Evolutionary conservation across 2,888 invertebrate genomes (phyloP), one percentile per base, ranked within the genome.

Genomic region (Eledona agricola): DNA sequence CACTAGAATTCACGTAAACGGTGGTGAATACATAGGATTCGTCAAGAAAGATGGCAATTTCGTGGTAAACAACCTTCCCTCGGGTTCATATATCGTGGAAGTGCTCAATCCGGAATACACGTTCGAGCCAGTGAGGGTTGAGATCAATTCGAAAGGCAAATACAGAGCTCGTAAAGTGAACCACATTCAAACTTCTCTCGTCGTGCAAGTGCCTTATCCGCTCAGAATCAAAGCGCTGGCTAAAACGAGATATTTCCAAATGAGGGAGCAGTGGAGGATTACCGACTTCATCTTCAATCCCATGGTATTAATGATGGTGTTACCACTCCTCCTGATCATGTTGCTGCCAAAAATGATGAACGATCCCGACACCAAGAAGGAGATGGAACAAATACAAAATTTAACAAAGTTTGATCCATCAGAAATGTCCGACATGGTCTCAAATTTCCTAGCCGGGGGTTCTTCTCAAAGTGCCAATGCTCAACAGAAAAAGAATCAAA

Each of bases 231-330:
- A 93, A 70, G 86, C 94, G 0, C 71, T 90, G 10, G 88, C 90
- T 6, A 87, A 84, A 62, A 88, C 87, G 64, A 85, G 70, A 53
- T 94, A 93, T 78, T 99, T 98, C 79, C 95, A 96, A 80, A 81
- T 88, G 9, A 80, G 98, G 29, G 98, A 99, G 73, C 96, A 97
- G 71, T 97, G 96, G 96, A 84, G 96, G 71, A 80, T 97, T 5
- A 96, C 96, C 0, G 98, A 99, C 79, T 92, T 98, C 76, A 76
- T 99, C 17, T 91, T 96, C 76, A 96, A 93, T 76, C 97, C 97
- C 1, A 97, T 97, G 96, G 92, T 97, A 2, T 82, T 98, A 56
- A 97, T 97, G 92, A 98, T 97, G 96, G 86, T 97, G 11, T 74
- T 97, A 58, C 97, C 97, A 0, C 78, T 97, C 16, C 72, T 96